Base-by-base conservation (phyloP, 2,888 invertebrate genomes). In the Scaptomyza parva region DNA sequence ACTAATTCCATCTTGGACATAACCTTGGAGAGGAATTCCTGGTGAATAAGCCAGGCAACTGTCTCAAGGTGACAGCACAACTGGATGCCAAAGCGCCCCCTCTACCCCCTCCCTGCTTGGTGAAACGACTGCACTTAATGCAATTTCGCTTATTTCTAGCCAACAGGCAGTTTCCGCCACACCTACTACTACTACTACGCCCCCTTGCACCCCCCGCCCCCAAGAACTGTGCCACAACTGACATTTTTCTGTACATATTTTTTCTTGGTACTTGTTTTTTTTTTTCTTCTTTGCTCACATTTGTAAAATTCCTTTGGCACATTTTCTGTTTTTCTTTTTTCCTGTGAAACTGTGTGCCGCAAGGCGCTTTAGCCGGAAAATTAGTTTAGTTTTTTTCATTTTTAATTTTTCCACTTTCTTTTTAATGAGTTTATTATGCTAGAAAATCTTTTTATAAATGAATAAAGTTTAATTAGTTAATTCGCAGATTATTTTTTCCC, bases 41-140 rank as follows among this genome's bases (percentile, higher is more conserved):
- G 54, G 51, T n/a, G 28, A 67, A 52, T 54, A 53, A 47, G 52
- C 68, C 60, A 50, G 22, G 47, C 48, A 39, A 48, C 30, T 39
- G 44, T 61, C 35, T 51, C 68, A 68, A 76, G 64, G 76, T 67
- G 70, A 59, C 52, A 70, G 70, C 43, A 37, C 53, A 48, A 48
- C 52, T 53, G 55, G 66, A 67, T 67, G 41, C 67, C 58, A 58
- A 41, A 20, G 8, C 5, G 7, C 24, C 24, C 24, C 3, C 26
- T 12, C 2, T 0, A 1, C 0, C 1, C 18, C 22, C 9, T 5
- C 6, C 44, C 17, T 3, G 28, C 6, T 6, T 14, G 24, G 14
- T 7, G 12, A n/a, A 61, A 43, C 61, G 43, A 60, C 61, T 75
- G 76, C 78, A 70, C 64, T 75, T 81, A 78, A 71, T 79, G 78